A percentile compares a stretch with the other conserved stretches of the same genome.
These are phyloP conservation scores for Gymnodraco acuticeps DNA, from an alignment of 2,797 vertebrate species.

Conservation along the genomic window DNA sequence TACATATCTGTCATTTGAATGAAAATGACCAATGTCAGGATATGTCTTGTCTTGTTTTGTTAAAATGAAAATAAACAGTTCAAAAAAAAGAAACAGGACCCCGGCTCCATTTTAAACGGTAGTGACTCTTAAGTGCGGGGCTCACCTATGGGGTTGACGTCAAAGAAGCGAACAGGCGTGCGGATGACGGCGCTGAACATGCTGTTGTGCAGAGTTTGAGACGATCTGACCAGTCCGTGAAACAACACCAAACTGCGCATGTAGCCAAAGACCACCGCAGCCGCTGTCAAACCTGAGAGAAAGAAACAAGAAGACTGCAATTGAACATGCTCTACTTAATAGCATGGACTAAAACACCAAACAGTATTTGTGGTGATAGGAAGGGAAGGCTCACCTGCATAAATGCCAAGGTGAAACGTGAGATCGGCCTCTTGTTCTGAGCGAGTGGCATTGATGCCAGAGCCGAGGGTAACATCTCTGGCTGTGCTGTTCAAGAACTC, in stretches of 20 bases:
- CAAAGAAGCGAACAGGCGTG: conserved; percentile 79
- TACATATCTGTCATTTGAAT: too few relatives aligned
- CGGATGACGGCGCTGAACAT: conserved; percentile 80
- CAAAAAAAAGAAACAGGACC: too few relatives aligned
- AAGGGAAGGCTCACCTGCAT: conserved; percentile 45
- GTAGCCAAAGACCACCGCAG: conserved; percentile 87
- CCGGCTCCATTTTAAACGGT: neutral
- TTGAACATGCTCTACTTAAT: neutral
- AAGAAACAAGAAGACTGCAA: neutral
- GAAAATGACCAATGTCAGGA: too few relatives aligned
- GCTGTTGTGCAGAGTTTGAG: conserved; percentile 86
- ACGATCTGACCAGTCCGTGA: conserved; percentile 86
- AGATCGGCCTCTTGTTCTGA: neutral
- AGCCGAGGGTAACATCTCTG: fast-evolving
- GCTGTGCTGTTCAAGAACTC: conserved; percentile 23
- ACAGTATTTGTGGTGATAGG: too few relatives aligned
- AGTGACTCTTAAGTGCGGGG: neutral
- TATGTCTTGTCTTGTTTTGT: too few relatives aligned
- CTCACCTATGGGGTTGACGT: conserved; percentile 83
- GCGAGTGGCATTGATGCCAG: conserved; percentile 5
- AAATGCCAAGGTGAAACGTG: conserved; percentile 56
- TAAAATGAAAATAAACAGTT: too few relatives aligned
- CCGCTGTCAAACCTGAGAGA: conserved; percentile 86
- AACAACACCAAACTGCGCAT: conserved; percentile 87
- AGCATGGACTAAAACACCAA: neutral